These are phyloP conservation scores for Hippoglossus hippoglossus DNA, from an alignment of 2,797 vertebrate species.

Conservation along the genomic window DNA sequence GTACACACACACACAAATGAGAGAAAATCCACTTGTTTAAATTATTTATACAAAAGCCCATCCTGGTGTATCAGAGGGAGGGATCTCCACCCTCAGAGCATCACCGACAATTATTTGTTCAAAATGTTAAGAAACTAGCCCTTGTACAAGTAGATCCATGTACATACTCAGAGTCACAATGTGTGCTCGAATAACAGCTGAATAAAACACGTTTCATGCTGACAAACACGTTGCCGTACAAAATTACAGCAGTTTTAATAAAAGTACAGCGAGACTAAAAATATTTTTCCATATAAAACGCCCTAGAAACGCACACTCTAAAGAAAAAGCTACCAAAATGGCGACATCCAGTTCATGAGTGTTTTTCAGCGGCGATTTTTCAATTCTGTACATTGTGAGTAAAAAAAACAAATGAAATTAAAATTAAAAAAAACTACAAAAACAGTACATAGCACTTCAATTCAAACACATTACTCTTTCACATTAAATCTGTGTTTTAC, in stretches of 20 bases:
- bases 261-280: conserved; percentile 85
- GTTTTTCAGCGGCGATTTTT: conserved; percentile 66
- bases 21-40: conserved; percentile 62
- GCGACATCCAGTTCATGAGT: conserved; percentile 78
- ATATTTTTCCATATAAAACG: conserved; percentile 84
- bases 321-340: conserved; percentile 84
- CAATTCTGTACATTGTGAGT: conserved; percentile 81
- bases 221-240: conserved; percentile 83
- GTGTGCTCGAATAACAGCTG: conserved; percentile 77
- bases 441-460: conserved; percentile 87
- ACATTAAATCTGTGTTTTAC: conserved; percentile 78
- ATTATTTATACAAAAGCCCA: conserved; percentile 76
- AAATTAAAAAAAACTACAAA: conserved; percentile 72
- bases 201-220: conserved; percentile 84
- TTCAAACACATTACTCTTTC: conserved; percentile 81
- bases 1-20: conserved; percentile 33
- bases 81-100: conserved; percentile 53
- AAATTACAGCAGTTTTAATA: conserved; percentile 82
- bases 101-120: conserved; percentile 65
- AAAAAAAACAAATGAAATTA: conserved; percentile 57
- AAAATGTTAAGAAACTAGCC: conserved; percentile 84
- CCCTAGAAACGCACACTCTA: conserved; percentile 81
- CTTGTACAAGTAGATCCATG: conserved; percentile 83
- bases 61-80: conserved; percentile 46
- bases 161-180: conserved; percentile 79